Percentiles rank a stretch among this genome's conserved stretches.
phyloP scores from a whole-genome alignment of 2,113 vertebrate genomes.

The Dipodomys spectabilis region DNA sequence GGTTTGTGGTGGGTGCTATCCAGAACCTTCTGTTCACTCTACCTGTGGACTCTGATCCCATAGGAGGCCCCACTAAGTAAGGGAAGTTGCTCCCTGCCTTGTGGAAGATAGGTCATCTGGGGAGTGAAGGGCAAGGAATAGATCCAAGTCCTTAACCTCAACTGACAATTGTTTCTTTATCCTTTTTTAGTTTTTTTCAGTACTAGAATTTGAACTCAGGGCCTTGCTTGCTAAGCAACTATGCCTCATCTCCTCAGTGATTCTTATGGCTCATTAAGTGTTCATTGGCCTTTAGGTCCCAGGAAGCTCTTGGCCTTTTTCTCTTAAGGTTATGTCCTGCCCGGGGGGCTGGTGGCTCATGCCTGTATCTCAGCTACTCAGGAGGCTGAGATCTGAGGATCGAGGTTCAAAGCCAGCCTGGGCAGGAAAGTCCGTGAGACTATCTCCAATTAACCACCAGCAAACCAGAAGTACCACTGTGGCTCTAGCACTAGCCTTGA shows the following conservation, averaged over 20 bases:
- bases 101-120: not conserved
- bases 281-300: not conserved
- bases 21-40: not conserved
- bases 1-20: not conserved
- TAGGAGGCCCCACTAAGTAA: not conserved
- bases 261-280: not conserved
- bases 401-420: too few species aligned
- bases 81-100: not conserved
- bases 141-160: too few species aligned
- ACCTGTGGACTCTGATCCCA: not conserved
- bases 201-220: too few species aligned
- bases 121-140: not conserved
- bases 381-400: too few species aligned
- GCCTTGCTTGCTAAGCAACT: too few species aligned
- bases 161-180: not conserved
- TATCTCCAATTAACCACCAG: too few species aligned
- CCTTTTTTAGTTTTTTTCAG: not conserved
- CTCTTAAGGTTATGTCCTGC: not conserved
- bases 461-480: too few species aligned
- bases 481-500: too few species aligned
- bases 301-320: not conserved
- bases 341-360: too few species aligned
- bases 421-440: too few species aligned
- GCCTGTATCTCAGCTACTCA: too few species aligned
- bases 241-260: too few species aligned